Base-by-base conservation (phyloP, 2,113 vertebrate genomes). In the Cephalophus harveyi region DNA sequence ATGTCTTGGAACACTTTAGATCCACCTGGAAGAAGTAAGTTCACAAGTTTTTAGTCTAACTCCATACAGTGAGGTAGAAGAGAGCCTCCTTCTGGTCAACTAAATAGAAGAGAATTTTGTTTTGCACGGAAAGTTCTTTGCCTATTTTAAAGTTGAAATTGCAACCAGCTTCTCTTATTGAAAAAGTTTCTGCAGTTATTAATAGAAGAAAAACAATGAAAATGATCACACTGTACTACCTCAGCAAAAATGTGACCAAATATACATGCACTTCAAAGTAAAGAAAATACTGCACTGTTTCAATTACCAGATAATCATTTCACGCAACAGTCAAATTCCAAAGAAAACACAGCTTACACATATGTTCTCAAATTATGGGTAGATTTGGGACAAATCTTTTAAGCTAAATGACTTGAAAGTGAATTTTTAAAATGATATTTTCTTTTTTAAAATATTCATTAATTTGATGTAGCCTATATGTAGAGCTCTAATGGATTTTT, bases 61-160 rank as follows among this genome's bases (percentile, higher is more conserved):
- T 97, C 60, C 54, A 60, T 3, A 40, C 96, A 97, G 9, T 71
- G n/a, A 98, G 57, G 97, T 89, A 14, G 93, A 97, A 98, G 97
- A 92, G 96, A 97, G 97, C 98, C 97, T 98, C 97, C 98, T 98
- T 98, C 98, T 98, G 98, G 97, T 92, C 95, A 96, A 48, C 87
- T 59, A 83, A 54, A 87, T 23, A 78, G 55, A 71, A 74, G 52
- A 67, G 21, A 95, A 94, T 71, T 87, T 97, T 62, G 71, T 17
- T 88, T 93, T 83, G 81, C 60, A 48, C 23, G 28, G 17, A 74
- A 96, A 96, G 12, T 83, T 81, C 33, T 60, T 90, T 60, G 87
- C 27, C 27, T 87, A 3, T 76, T 91, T 95, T 64, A 93, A 21
- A 96, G 48, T 15, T 91, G 30, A 91, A 89, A 76, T 43, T 27